Conservation (phyloP, 2,888 invertebrate species). For the Matsumyia berberina region DNA sequence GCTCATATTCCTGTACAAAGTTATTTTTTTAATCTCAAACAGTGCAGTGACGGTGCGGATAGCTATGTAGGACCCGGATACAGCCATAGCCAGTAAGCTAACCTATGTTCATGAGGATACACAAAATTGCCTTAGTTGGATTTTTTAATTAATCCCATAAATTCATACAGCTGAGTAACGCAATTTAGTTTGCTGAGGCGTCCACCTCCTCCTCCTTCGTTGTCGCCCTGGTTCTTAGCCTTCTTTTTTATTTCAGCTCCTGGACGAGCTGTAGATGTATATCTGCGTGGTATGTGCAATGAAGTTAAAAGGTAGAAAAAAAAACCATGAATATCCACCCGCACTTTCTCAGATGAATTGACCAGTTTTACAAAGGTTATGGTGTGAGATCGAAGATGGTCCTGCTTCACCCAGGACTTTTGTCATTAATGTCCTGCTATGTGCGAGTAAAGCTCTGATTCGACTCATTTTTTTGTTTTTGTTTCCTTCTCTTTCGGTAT, state of each 20-base stretch:
- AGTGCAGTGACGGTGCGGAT: constrained; percentile 9
- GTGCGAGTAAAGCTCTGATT: constrained; percentile 38
- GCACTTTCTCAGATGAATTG: constrained; percentile 51
- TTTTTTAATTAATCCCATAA: constrained; percentile 77
- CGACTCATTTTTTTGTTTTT: constrained; percentile 6
- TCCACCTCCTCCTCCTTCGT: not conserved
- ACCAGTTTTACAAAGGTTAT: constrained; percentile 14
- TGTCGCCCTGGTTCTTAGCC: not conserved
- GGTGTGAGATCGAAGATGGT: constrained; percentile 29
- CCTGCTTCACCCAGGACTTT: constrained; percentile 29
- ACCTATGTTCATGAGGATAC: constrained; percentile 53
- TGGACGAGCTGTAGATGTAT: constrained; percentile 3
- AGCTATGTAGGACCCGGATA: not conserved
- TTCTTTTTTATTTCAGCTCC: constrained; percentile 12
- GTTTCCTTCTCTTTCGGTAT: not conserved
- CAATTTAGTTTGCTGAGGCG: constrained; percentile 62
- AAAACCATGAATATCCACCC: constrained; percentile 25
- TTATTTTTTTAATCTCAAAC: constrained; percentile 49
- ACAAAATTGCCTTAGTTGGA: constrained; percentile 70
- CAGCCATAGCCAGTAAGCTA: constrained; percentile 22
- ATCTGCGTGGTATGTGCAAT: constrained; percentile 17
- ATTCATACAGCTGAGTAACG: constrained; percentile 77
- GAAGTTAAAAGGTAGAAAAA: constrained; percentile 16
- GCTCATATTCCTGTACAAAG: constrained; percentile 52
- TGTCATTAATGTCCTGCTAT: constrained; percentile 48